Evolutionary conservation across 2,113 vertebrate species (phyloP).

Genomic region (Myodes glareolus): DNA sequence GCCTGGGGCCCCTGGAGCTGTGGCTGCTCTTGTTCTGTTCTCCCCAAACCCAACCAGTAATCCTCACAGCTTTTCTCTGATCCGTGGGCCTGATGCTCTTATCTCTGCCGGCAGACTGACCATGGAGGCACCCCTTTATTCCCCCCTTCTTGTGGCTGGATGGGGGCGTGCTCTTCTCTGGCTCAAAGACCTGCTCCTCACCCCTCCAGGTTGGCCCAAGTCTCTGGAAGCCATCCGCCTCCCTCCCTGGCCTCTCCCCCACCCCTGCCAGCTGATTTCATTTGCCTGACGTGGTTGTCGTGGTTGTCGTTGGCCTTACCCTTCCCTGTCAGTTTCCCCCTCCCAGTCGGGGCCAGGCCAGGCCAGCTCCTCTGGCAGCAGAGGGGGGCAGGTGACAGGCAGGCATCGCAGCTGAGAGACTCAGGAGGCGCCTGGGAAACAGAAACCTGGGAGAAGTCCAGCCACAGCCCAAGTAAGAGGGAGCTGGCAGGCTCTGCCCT

Average conservation of each 20-base stretch:
- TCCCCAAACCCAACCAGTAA: conserved; percentile 57
- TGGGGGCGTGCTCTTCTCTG: neutral
- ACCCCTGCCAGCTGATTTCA: conserved; percentile 86
- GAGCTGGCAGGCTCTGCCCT: conserved; percentile 5
- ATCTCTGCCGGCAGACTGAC: conserved; percentile 56
- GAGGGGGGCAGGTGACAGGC: conserved; percentile 68
- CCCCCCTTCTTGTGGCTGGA: neutral
- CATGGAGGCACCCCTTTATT: neutral
- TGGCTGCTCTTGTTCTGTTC: neutral
- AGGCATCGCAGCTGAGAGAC: conserved; percentile 53
- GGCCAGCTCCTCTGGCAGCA: conserved; percentile 70
- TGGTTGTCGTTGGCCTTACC: conserved; percentile 68
- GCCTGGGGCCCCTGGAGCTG: neutral
- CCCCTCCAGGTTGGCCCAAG: neutral
- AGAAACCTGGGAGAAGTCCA: conserved; percentile 59
- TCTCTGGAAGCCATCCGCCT: neutral
- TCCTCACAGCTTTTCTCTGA: conserved; percentile 81
- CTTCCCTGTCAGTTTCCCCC: conserved; percentile 71
- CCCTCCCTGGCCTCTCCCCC: conserved; percentile 81
- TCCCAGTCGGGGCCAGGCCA: conserved; percentile 63
- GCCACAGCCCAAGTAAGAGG: conserved; percentile 74
- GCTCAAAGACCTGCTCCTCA: neutral
- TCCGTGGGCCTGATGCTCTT: conserved; percentile 74
- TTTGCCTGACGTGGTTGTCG: conserved; percentile 84
- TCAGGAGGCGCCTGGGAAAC: conserved; percentile 52